Base-by-base conservation (phyloP, 2,113 vertebrate species). In the Uria lomvia region DNA sequence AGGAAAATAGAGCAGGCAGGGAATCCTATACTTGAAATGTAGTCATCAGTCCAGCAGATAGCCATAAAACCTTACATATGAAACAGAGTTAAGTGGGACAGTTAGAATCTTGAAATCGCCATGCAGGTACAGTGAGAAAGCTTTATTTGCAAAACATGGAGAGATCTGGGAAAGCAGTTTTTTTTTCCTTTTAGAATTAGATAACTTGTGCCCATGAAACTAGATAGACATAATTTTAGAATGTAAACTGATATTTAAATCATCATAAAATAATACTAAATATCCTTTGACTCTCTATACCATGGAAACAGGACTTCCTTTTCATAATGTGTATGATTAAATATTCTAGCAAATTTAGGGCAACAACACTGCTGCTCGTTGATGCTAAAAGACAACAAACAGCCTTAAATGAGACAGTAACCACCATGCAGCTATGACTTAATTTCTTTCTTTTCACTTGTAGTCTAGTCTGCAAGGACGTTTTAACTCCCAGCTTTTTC, bases 401-500 rank as follows among this genome's bases (percentile, higher is more conserved):
- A 50, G 36, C 55, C 43, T 55, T 82, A 73, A 73, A 83, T 6
- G 27, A 93, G 53, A 66, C 3, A 38, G 38, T 30, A 59, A 88
- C 8, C 16, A 63, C 29, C 38, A 36, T 2, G 13, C 6, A 85
- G 40, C 53, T 75, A 38, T 15, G 47, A 58, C 27, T 68, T 59
- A 47, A 60, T 79, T 66, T 85, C 43, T 88, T 75, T 63, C 45
- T 86, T 68, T 86, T 84, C 42, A 47, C n/a, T 40, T 60, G 26
- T 16, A 82, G 59, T 55, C 49, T 82, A 53, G 50, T 47, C 79
- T 86, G 65, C 21, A 36, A 90, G 32, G 79, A 90, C 55, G 62
- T 80, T 93, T 93, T 59, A 88, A 53, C 9, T 10, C 45, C 20
- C 29, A 82, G 86, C 42, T 93, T 91, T 74, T 67, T 40, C 45